phyloP scores from a whole-genome alignment of 2,888 invertebrate species.

The Heliconius sara region DNA sequence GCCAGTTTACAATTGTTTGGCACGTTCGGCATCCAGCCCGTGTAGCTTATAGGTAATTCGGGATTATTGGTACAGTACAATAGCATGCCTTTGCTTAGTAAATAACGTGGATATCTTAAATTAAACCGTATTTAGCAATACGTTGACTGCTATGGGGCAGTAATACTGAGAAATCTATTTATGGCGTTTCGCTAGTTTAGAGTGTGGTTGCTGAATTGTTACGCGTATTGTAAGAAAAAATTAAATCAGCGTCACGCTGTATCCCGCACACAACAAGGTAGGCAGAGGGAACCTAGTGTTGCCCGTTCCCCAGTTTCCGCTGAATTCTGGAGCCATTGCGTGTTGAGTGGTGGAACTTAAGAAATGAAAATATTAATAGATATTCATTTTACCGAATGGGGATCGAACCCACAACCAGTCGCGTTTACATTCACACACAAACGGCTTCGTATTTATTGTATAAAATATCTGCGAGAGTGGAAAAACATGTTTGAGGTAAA shows the following conservation, averaged over 20 bases:
- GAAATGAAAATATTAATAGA: too few species aligned
- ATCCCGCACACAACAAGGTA: too few species aligned
- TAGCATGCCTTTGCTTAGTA: constrained; percentile 28
- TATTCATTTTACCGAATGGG: too few species aligned
- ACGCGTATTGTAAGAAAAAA: neutral
- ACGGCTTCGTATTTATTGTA: too few species aligned
- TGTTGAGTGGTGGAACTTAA: too few species aligned
- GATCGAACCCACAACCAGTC: too few species aligned
- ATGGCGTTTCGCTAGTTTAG: neutral
- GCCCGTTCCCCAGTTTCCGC: too few species aligned
- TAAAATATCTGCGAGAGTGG: neutral
- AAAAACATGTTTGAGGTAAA: neutral
- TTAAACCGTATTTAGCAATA: constrained; percentile 19
- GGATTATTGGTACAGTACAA: constrained; percentile 33
- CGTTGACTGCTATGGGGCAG: neutral
- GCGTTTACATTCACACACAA: too few species aligned
- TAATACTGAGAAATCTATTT: constrained; percentile 10
- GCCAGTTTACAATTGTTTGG: constrained; percentile 41
- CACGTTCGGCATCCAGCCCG: constrained; percentile 29
- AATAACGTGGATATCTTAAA: constrained; percentile 28
- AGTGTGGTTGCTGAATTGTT: neutral
- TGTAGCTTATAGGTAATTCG: constrained; percentile 36
- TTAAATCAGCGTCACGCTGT: too few species aligned
- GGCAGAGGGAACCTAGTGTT: too few species aligned
- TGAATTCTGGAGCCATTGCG: too few species aligned